These are phyloP conservation scores for Mystacides longicornis DNA, from an alignment of 2,888 invertebrate genomes.

Conservation along the genomic window DNA sequence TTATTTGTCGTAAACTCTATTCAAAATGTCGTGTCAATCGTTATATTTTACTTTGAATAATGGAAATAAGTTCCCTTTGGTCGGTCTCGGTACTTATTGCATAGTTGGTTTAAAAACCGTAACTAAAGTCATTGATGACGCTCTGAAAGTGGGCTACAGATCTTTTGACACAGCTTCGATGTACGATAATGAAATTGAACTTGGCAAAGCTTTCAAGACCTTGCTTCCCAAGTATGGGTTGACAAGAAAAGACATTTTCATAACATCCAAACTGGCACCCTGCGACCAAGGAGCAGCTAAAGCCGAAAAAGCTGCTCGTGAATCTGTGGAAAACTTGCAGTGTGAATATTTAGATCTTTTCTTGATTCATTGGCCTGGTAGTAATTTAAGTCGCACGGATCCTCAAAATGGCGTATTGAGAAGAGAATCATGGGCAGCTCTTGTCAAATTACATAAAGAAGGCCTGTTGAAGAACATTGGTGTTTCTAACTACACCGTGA, in stretches of 20 bases:
- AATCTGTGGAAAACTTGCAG: constrained; percentile 56
- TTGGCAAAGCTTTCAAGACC: constrained; percentile 56
- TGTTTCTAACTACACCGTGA: constrained; percentile 70
- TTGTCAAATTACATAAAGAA: constrained; percentile 56
- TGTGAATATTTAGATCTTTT: constrained; percentile 68
- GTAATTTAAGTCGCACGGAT: constrained; percentile 44
- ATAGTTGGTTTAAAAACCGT: constrained; percentile 43
- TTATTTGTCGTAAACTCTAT: too few species aligned
- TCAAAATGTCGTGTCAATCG: constrained; percentile 6
- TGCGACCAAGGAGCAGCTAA: constrained; percentile 49
- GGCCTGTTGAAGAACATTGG: constrained; percentile 62
- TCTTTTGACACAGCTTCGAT: constrained; percentile 72
- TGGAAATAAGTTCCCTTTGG: constrained; percentile 21
- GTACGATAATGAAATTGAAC: constrained; percentile 65
- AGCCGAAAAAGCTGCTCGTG: constrained; percentile 45
- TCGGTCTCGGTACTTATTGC: constrained; percentile 56
- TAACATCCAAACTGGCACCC: constrained; percentile 68
- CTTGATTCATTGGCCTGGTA: constrained; percentile 78
- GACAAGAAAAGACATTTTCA: constrained; percentile 63
- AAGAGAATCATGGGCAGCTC: constrained; percentile 57
- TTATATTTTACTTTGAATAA: constrained; percentile 19
- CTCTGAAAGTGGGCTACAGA: constrained; percentile 60
- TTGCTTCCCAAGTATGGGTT: constrained; percentile 62
- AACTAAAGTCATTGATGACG: constrained; percentile 49
- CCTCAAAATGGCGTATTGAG: constrained; percentile 49